Base-by-base conservation (phyloP, 2,113 vertebrate genomes). In the Hemiscyllium ocellatum region DNA sequence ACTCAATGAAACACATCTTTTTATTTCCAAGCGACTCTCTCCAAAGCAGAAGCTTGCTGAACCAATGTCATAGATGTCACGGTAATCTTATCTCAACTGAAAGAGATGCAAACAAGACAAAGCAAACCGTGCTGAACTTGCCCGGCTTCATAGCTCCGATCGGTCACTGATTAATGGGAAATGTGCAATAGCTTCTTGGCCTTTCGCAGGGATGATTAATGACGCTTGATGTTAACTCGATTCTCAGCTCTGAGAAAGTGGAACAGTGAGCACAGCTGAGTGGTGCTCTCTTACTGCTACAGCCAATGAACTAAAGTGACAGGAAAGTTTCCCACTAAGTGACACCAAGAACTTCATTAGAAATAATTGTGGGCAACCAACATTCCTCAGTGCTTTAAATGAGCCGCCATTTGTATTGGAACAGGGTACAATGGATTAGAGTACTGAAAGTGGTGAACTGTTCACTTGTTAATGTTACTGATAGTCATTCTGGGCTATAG, bases 71-170 rank as follows among this genome's bases (percentile, higher is more conserved):
- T 95, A 90, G 97, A 98, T 97, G 97, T 98, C 98, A 97, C 97
- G 98, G 98, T 98, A 98, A 98, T 98, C 98, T 98, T 98, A 98
- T 98, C 98, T 97, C 68, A 96, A 87, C 97, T 96, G 96, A 98
- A 98, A 98, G 98, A 98, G 98, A 98, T 98, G 97, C 96, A 97
- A 97, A 97, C 96, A 94, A 97, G 97, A 98, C 98, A 98, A 98
- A 98, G 97, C 97, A 97, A 97, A 96, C 97, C 96, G 96, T 97
- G 96, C 97, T 96, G 33, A 96, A 96, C 61, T 93, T 33, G 15
- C 52, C 20, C 29, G 24, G 4, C 68, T 97, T 97, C 56, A 97
- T 76, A 97, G 97, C 97, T 97, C 97, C 98, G 98, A 98, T 98
- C 97, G 65, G 96, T 96, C 17, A 96, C 98, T 98, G 98, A 98